These are phyloP conservation scores for Heterochromis multidens DNA, from an alignment of 2,113 vertebrate species.

Conservation along the genomic window DNA sequence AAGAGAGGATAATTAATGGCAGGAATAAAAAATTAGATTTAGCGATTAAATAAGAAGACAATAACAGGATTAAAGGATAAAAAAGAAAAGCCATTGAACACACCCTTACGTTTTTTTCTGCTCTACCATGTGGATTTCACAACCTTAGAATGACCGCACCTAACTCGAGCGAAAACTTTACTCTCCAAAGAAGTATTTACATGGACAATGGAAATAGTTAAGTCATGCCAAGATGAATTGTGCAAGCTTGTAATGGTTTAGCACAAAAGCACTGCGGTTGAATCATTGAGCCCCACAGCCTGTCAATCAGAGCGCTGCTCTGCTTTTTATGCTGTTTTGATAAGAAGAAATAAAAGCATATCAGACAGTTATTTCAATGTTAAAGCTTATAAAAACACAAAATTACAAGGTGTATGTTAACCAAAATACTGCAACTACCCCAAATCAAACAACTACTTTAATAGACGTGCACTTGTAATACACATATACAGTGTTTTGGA, in stretches of 20 bases:
- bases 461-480: background rate
- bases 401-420: conserved; percentile 36
- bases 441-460: background rate
- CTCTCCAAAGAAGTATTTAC: conserved; percentile 24
- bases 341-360: conserved; percentile 24
- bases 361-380: background rate
- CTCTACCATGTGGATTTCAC: conserved; percentile 21
- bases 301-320: conserved; percentile 3
- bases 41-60: conserved; percentile 7
- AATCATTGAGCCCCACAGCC: background rate
- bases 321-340: conserved; percentile 38
- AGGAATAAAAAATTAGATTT: background rate
- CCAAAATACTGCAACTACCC: conserved; percentile 36
- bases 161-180: conserved; percentile 34
- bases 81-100: conserved; percentile 10
- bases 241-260: conserved; percentile 68
- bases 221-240: conserved; percentile 41
- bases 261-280: conserved; percentile 13
- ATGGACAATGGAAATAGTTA: conserved; percentile 32
- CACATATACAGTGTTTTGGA: background rate
- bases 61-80: conserved; percentile 10
- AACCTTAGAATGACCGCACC: conserved; percentile 50
- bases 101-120: background rate
- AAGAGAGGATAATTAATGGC: background rate
- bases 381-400: conserved; percentile 20